Evolutionary conservation across 2,888 invertebrate species (phyloP).

Genomic region (Tipula unca): DNA sequence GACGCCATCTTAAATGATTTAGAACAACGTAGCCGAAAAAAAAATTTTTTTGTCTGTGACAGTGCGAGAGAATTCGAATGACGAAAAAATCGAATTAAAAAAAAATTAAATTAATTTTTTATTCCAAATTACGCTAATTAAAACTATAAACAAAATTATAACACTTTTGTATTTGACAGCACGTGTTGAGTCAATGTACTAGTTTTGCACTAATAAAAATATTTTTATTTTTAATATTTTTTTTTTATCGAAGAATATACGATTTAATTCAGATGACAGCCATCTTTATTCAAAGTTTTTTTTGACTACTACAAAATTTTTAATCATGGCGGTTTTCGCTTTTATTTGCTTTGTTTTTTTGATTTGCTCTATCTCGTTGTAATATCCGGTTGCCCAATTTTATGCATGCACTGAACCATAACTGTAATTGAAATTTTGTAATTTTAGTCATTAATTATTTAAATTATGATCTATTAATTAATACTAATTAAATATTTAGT

Average conservation of each 20-base stretch:
- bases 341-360: constrained; percentile 1
- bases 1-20: constrained; percentile 18
- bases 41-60: background rate
- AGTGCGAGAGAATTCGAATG: background rate
- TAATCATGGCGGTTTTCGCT: background rate
- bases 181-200: constrained; percentile 20
- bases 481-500: background rate
- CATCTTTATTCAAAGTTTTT: constrained; percentile 9
- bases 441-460: background rate
- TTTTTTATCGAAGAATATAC: constrained; percentile 9
- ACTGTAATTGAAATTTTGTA: no score
- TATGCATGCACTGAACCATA: background rate
- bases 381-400: background rate
- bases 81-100: background rate
- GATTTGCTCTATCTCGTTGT: background rate
- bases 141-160: constrained; percentile 18
- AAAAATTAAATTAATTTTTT: background rate
- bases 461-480: background rate
- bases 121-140: background rate
- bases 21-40: constrained; percentile 19
- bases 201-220: constrained; percentile 9
- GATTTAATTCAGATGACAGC: constrained; percentile 19
- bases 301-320: constrained; percentile 2
- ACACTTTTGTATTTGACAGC: constrained; percentile 20
- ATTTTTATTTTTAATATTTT: constrained; percentile 8